phyloP scores from a whole-genome alignment of 2,888 invertebrate genomes.

The Bimastos eiseni region DNA sequence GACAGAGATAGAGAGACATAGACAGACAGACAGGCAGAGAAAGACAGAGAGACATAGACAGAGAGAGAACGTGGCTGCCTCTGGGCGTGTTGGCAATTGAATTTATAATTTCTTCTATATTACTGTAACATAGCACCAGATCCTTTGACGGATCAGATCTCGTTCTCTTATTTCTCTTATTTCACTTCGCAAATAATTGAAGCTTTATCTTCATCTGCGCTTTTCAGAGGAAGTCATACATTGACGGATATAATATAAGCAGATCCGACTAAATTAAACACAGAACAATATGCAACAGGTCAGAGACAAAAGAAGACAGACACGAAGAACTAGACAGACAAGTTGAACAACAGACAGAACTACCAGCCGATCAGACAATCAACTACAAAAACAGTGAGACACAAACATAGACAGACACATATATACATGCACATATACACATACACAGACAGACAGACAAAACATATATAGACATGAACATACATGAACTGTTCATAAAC shows the following conservation, averaged over 20 bases:
- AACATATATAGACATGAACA: background rate
- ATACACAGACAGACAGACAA: background rate
- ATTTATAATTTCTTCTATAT: too few species aligned
- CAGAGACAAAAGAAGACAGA: background rate
- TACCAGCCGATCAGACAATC: background rate
- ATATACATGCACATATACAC: background rate
- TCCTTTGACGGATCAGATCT: too few species aligned
- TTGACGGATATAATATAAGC: too few species aligned
- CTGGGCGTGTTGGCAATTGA: too few species aligned
- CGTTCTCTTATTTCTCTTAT: too few species aligned
- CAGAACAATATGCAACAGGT: background rate
- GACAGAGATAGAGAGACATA: background rate
- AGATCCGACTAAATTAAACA: background rate
- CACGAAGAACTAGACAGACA: background rate
- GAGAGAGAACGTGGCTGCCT: background rate
- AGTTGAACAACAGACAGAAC: too few species aligned
- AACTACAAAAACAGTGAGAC: background rate
- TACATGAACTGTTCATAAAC: background rate
- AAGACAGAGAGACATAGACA: background rate
- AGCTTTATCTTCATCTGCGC: too few species aligned
- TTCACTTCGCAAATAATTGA: too few species aligned
- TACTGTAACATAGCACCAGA: too few species aligned
- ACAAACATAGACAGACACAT: background rate
- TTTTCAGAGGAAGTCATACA: too few species aligned
- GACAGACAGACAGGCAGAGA: background rate